Conservation (phyloP, 2,888 invertebrate species). For the Pseudococcus jackbeardsleyi region DNA sequence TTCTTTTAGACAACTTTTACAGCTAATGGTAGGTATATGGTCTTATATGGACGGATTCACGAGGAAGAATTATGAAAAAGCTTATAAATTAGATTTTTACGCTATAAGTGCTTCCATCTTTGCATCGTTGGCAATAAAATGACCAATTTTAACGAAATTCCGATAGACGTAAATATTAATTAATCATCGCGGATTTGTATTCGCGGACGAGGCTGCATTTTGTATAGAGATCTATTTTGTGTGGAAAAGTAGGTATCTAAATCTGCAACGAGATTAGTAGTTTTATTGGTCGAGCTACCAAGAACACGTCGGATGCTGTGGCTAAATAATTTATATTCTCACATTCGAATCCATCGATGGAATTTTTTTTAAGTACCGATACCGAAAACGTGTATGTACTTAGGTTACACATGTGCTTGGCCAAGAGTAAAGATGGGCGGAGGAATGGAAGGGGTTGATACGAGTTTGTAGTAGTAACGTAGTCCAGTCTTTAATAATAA, state of each 20-base stretch:
- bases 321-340: slow-evolving; percentile 24
- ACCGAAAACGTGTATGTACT: not conserved
- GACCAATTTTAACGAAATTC: slow-evolving; percentile 32
- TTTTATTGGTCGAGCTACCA: not conserved
- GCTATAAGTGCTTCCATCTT: not conserved
- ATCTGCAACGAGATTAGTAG: not conserved
- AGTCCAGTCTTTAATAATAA: slow-evolving; percentile 38
- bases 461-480: slow-evolving; percentile 18
- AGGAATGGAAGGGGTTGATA: not conserved
- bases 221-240: no score
- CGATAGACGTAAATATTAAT: not conserved
- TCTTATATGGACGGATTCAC: not conserved
- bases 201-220: no score
- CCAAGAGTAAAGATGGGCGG: no score
- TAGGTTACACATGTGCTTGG: not conserved
- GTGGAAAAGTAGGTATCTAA: not conserved
- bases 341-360: not conserved
- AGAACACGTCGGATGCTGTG: not conserved
- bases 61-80: slow-evolving; percentile 30
- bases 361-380: not conserved
- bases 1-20: slow-evolving; percentile 48
- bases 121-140: slow-evolving; percentile 6
- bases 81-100: slow-evolving; percentile 32
- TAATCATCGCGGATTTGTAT: slow-evolving; percentile 23
- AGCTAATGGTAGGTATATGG: not conserved